Percentiles rank a stretch among this genome's conserved stretches.
Conservation (phyloP, 2,113 vertebrate species). For the Archilochus colubris region DNA sequence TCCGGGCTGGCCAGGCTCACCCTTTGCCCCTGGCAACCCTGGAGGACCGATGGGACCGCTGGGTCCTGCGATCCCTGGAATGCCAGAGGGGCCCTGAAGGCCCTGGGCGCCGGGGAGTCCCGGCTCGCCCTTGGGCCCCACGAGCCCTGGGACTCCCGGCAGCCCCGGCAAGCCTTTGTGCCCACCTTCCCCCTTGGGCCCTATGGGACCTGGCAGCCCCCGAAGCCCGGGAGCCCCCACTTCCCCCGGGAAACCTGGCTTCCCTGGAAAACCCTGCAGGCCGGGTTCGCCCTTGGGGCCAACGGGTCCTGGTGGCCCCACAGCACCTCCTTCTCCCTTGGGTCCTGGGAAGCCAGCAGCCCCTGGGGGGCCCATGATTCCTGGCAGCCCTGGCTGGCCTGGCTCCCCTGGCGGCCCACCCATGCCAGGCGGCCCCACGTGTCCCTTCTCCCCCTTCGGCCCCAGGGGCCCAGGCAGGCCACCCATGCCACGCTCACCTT, state of each 20-base stretch:
- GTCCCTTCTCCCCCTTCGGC: slow-evolving; percentile 89
- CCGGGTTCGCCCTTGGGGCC: slow-evolving; percentile 88
- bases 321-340: slow-evolving; percentile 86
- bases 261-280: slow-evolving; percentile 86
- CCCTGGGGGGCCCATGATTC: slow-evolving; percentile 87
- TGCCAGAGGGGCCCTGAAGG: slow-evolving; percentile 90
- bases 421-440: slow-evolving; percentile 84
- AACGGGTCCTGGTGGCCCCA: slow-evolving; percentile 82
- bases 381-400: slow-evolving; percentile 88
- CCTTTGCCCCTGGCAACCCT: slow-evolving; percentile 87
- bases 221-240: slow-evolving; percentile 85
- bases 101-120: slow-evolving; percentile 87
- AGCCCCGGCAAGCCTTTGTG: slow-evolving; percentile 84
- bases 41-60: slow-evolving; percentile 88
- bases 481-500: slow-evolving; percentile 87
- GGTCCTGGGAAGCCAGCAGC: slow-evolving; percentile 87
- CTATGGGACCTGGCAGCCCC: slow-evolving; percentile 87
- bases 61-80: slow-evolving; percentile 88
- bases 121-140: slow-evolving; percentile 84
- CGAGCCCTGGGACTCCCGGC: slow-evolving; percentile 81
- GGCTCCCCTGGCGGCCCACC: slow-evolving; percentile 84
- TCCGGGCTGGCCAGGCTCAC: slow-evolving; percentile 86
- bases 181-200: slow-evolving; percentile 89
- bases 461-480: slow-evolving; percentile 86
- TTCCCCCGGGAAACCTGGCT: slow-evolving; percentile 85